These are phyloP conservation scores for Meloe dianella DNA, from an alignment of 2,888 invertebrate species.

Conservation along the genomic window DNA sequence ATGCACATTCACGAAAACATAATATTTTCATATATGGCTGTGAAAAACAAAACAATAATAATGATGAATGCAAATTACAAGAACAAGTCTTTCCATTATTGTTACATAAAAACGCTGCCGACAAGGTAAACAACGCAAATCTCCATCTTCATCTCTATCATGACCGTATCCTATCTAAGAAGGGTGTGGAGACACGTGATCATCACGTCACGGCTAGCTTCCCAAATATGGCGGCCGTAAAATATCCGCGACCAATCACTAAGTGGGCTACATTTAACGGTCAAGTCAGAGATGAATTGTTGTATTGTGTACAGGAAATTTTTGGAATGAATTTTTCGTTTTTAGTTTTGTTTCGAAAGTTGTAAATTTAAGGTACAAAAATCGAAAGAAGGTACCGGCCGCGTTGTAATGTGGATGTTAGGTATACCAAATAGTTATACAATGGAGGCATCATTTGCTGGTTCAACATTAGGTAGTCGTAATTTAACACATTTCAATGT, in stretches of 20 bases:
- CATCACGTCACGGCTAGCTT: too few relatives aligned
- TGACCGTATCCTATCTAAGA: too few relatives aligned
- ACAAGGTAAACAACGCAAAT: constrained; percentile 68
- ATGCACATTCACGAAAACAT: constrained; percentile 93
- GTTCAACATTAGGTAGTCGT: constrained; percentile 82
- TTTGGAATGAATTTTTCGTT: constrained; percentile 38
- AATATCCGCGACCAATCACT: too few relatives aligned
- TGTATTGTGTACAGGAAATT: not conserved
- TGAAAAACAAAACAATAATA: constrained; percentile 75
- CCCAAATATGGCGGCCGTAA: too few relatives aligned
- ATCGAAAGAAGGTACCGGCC: constrained; percentile 92
- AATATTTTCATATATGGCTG: constrained; percentile 98
- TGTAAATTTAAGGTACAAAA: constrained; percentile 94
- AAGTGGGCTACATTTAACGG: too few relatives aligned
- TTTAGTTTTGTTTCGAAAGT: constrained; percentile 89
- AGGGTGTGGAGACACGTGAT: too few relatives aligned
- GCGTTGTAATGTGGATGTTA: constrained; percentile 95
- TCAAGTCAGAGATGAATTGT: not conserved
- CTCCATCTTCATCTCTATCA: not conserved
- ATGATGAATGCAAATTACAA: constrained; percentile 75
- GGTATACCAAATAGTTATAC: constrained; percentile 94
- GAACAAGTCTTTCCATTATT: constrained; percentile 95
- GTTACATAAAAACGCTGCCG: constrained; percentile 90
- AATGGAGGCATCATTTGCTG: constrained; percentile 94
- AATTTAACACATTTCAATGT: constrained; percentile 84